Conservation (phyloP, 2,113 vertebrate species). For the Seriola rivoliana region DNA sequence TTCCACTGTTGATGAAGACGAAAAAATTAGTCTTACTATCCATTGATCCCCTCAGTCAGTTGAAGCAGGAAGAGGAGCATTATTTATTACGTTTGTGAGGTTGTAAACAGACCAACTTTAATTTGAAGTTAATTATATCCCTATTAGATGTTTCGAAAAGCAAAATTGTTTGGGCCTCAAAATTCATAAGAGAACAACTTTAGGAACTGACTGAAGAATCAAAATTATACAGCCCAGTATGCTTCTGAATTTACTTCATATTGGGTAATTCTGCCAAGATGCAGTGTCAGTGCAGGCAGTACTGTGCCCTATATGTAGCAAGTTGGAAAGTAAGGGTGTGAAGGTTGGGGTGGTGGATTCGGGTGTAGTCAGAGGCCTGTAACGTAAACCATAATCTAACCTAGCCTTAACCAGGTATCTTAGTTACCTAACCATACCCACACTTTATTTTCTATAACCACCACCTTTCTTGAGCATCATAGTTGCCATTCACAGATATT, state of each 20-base stretch:
- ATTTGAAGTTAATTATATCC: neutral
- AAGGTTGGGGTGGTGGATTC: too few relatives aligned
- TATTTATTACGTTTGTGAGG: neutral
- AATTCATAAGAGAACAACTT: neutral
- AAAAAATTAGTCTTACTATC: neutral
- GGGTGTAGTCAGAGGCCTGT: too few relatives aligned
- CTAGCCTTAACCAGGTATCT: neutral
- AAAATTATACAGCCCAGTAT: neutral
- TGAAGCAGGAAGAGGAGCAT: neutral
- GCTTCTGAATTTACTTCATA: neutral
- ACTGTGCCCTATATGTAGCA: neutral
- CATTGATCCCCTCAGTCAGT: neutral
- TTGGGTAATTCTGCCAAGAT: neutral
- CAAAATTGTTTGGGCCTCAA: neutral
- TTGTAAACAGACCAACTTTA: neutral
- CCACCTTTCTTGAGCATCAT: neutral
- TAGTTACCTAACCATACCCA: neutral
- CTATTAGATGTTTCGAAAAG: neutral
- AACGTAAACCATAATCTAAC: too few relatives aligned
- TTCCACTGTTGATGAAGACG: neutral
- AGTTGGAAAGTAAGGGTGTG: too few relatives aligned
- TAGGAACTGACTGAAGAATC: neutral
- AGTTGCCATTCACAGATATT: neutral
- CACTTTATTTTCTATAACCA: neutral
- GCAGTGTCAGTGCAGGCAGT: neutral